Percentiles rank a stretch among this genome's conserved stretches.
Evolutionary conservation across 35 echinoderm and acorn worm species (phyloP).

Genomic region (Holothuria glaberrima): DNA sequence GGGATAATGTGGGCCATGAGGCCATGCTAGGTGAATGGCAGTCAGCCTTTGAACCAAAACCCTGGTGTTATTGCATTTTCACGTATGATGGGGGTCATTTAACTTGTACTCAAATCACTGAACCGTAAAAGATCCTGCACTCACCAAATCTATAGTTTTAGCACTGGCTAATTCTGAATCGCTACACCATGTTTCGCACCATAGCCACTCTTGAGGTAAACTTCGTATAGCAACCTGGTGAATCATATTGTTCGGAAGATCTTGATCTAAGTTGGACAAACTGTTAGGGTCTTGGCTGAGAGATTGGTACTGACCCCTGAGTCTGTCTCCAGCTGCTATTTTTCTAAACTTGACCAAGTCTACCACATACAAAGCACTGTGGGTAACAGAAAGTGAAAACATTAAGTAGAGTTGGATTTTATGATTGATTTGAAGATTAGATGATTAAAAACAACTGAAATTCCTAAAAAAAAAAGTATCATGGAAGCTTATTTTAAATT

Average conservation of each 20-base stretch:
- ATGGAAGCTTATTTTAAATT: too few relatives aligned
- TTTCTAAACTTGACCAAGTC: constrained; percentile 98
- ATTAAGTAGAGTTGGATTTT: too few relatives aligned
- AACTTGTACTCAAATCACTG: too few relatives aligned
- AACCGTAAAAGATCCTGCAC: background rate
- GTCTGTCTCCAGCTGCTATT: constrained; percentile 94
- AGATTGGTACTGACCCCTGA: constrained; percentile 94
- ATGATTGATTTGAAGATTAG: background rate
- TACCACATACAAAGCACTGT: constrained; percentile 96
- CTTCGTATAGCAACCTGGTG: constrained; percentile 93
- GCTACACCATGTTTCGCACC: constrained; percentile 99
- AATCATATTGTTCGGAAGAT: constrained; percentile 98
- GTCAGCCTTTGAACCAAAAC: too few relatives aligned
- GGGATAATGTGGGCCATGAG: too few relatives aligned
- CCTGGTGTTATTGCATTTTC: too few relatives aligned
- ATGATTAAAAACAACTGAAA: background rate
- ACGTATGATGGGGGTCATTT: too few relatives aligned
- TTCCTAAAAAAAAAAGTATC: background rate
- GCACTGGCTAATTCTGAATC: constrained; percentile 69
- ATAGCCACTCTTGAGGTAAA: constrained; percentile 97
- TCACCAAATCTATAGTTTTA: constrained; percentile 99
- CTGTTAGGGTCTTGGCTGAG: constrained; percentile 98
- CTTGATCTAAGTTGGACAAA: constrained; percentile 96
- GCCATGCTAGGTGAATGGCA: too few relatives aligned
- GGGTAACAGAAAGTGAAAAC: background rate